Conservation (phyloP, 2,888 invertebrate species). For the Netelia virgata region DNA sequence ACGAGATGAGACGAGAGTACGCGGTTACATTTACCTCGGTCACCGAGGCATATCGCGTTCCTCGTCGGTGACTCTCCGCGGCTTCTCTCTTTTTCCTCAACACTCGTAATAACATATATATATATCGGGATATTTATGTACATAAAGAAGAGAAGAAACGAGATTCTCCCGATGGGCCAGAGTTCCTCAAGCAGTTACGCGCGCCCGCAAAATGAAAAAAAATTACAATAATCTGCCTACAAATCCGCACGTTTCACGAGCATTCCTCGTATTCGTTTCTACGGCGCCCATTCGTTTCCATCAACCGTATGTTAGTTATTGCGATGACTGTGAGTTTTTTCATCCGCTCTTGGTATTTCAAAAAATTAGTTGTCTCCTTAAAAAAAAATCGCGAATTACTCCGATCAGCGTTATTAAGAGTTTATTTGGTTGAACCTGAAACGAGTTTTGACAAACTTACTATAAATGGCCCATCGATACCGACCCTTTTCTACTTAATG, state of each 20-base stretch:
- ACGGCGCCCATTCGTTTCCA: background rate
- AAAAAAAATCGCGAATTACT: too few relatives aligned
- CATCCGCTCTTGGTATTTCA: too few relatives aligned
- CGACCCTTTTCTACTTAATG: background rate
- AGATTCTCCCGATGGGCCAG: slow-evolving; percentile 37
- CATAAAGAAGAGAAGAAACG: background rate
- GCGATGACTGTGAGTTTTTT: background rate
- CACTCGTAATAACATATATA: slow-evolving; percentile 19
- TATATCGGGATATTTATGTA: background rate
- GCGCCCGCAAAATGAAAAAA: slow-evolving; percentile 5
- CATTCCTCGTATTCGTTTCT: slow-evolving; percentile 34
- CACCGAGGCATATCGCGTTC: slow-evolving; percentile 71
- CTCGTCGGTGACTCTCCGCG: slow-evolving; percentile 68
- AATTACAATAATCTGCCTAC: slow-evolving; percentile 3
- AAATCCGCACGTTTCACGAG: slow-evolving; percentile 48
- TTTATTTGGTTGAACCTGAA: too few relatives aligned
- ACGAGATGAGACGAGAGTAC: slow-evolving; percentile 55
- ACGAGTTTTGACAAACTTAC: too few relatives aligned
- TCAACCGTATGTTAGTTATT: background rate
- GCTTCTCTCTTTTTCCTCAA: slow-evolving; percentile 63
- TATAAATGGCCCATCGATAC: too few relatives aligned
- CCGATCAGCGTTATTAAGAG: too few relatives aligned
- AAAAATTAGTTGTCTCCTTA: too few relatives aligned
- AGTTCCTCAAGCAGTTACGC: slow-evolving; percentile 51
- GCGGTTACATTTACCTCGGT: slow-evolving; percentile 68